phyloP scores from a whole-genome alignment of 2,888 invertebrate genomes.

The Cephus rjabovi region DNA sequence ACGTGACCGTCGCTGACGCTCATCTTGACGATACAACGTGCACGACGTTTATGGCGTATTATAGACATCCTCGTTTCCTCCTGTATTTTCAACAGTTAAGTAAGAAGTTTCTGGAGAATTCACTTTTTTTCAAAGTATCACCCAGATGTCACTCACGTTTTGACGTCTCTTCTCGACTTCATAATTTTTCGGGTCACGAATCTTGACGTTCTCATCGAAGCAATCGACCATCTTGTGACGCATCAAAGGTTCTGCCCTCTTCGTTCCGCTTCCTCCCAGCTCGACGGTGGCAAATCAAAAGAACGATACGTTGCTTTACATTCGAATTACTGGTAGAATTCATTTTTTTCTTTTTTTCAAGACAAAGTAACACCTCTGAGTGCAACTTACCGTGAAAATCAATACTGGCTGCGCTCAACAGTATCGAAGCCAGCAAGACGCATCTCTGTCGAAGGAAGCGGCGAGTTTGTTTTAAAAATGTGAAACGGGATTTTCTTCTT shows the following conservation, averaged over 20 bases:
- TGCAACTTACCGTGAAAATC: slow-evolving; percentile 17
- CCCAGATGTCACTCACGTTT: slow-evolving; percentile 19
- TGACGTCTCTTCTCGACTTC: slow-evolving; percentile 29
- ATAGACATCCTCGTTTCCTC: slow-evolving; percentile 17
- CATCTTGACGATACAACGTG: slow-evolving; percentile 16
- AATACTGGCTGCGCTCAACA: slow-evolving; percentile 4
- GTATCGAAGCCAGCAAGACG: slow-evolving; percentile 5
- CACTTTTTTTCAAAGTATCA: no score
- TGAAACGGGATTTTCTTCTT: background rate
- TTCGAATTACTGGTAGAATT: background rate
- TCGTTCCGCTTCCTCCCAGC: slow-evolving; percentile 19
- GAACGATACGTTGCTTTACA: background rate
- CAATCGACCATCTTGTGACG: slow-evolving; percentile 30
- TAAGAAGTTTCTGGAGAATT: no score
- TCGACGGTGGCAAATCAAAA: slow-evolving; percentile 17
- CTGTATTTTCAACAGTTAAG: background rate
- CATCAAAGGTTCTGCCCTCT: slow-evolving; percentile 26
- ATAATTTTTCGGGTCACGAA: slow-evolving; percentile 29
- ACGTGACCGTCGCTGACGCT: background rate
- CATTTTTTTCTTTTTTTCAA: background rate
- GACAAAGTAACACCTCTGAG: background rate
- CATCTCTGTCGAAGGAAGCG: slow-evolving; percentile 8
- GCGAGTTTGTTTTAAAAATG: background rate
- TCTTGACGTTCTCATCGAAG: slow-evolving; percentile 27
- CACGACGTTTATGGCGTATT: slow-evolving; percentile 11